Base-by-base conservation (phyloP, 2,888 invertebrate genomes). In the Lasiommata megera region DNA sequence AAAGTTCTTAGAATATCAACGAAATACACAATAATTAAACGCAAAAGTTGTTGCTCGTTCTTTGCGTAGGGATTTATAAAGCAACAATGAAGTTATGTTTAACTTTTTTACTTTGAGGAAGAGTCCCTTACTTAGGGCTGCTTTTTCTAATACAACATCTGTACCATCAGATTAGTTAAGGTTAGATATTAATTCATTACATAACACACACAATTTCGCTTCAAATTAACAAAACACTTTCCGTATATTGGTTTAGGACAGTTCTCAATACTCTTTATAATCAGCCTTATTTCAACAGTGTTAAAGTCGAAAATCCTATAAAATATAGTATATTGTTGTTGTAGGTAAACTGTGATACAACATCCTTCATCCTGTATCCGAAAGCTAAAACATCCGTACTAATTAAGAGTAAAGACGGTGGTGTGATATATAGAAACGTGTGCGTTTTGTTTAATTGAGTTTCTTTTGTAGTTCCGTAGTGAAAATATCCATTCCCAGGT, bases 371-470 rank as follows among this genome's bases (percentile, higher is more conserved):
- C 52, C 50, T 37, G 50, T 56, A 44, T 43, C 36, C 48, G 23
- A 36, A 43, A 51, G 28, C 34, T 36, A 17, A 51, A 41, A 56
- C 50, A 56, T 56, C 56, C 51, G 34, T 43, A 50, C 43, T 56
- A 56, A 56, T 56, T 56, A 56, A 56, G 43, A 18, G 56, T 29
- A 56, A 51, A 38, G 40, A 40, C 16, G 38, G 31, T 8, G 40
- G 51, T 17, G n/a, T n/a, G n/a, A 18, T 31, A 52, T 41, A 52
- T 52, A 41, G 38, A 9, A 11, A 28, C 11, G 16, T 29, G 51
- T 38, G 28, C 17, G 16, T 40, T 51, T 51, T 28, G 38, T 51
- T 51, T 38, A 40, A 51, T 51, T 51, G n/a, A 51, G 28, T 51
- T 48, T 36, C 48, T 36, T 48, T 48, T 29, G 46, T 14, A 46